Percentiles rank a stretch among this genome's conserved stretches.
These are phyloP conservation scores for Scrobipalpa atriplicella DNA, from an alignment of 2,888 invertebrate genomes.

Conservation along the genomic window DNA sequence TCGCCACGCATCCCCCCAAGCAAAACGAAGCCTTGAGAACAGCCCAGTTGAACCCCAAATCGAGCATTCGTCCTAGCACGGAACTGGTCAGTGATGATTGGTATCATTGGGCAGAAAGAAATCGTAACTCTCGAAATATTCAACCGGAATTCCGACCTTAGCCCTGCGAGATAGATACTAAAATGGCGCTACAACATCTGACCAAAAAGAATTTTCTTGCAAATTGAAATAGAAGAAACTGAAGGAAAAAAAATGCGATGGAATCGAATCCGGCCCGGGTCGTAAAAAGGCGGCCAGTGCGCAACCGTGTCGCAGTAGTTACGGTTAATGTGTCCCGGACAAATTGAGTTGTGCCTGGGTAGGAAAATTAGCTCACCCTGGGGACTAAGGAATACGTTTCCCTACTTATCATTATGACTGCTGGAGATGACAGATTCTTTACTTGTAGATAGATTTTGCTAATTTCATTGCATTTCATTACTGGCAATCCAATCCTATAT, in stretches of 20 bases:
- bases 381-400: constrained; percentile 49
- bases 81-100: constrained; percentile 75
- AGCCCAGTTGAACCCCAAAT: constrained; percentile 42
- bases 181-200: constrained; percentile 26
- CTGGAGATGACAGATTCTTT: constrained; percentile 33
- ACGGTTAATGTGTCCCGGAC: constrained; percentile 77
- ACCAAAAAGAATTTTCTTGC: constrained; percentile 59
- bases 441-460: background rate
- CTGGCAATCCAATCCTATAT: no score
- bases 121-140: constrained; percentile 42
- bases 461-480: no score
- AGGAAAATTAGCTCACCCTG: constrained; percentile 73
- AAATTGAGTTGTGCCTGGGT: constrained; percentile 78
- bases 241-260: constrained; percentile 52
- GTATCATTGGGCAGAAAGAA: constrained; percentile 47
- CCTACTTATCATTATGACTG: constrained; percentile 46
- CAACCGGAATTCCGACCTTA: constrained; percentile 41
- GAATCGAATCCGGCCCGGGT: constrained; percentile 59
- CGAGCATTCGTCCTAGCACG: constrained; percentile 17
- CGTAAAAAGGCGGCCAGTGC: constrained; percentile 73
- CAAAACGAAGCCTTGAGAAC: constrained; percentile 45
- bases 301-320: constrained; percentile 76
- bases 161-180: constrained; percentile 28
- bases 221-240: constrained; percentile 77
- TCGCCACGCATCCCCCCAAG: constrained; percentile 36